Evolutionary conservation across 2,113 vertebrate genomes (phyloP).

Genomic region (Phaetusa simplex): DNA sequence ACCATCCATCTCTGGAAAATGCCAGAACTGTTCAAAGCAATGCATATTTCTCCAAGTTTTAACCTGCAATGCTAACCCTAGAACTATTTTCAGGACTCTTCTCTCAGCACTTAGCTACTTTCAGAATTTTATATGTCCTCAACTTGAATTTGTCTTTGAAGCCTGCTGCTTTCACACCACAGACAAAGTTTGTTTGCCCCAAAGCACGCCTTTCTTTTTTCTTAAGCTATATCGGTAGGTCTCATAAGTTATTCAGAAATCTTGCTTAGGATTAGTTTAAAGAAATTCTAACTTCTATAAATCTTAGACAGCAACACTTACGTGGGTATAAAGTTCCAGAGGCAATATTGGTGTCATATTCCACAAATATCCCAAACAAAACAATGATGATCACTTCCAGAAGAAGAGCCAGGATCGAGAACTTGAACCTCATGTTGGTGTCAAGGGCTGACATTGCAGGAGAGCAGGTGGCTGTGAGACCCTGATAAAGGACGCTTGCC

Average conservation of each 20-base stretch:
- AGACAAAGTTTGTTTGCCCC: neutral
- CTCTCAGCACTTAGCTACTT: neutral
- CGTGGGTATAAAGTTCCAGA: slow-evolving; percentile 72
- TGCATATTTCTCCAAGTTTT: neutral
- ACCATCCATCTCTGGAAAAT: neutral
- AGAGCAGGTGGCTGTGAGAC: slow-evolving; percentile 43
- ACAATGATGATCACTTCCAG: slow-evolving; percentile 84
- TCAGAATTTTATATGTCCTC: neutral
- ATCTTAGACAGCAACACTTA: slow-evolving; percentile 75
- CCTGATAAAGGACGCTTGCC: slow-evolving; percentile 72
- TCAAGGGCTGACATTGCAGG: slow-evolving; percentile 70
- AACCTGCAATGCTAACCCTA: neutral
- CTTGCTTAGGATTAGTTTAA: neutral
- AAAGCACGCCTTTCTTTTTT: neutral
- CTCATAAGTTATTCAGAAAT: neutral
- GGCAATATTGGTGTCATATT: neutral
- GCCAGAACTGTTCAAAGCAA: neutral
- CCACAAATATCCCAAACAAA: slow-evolving; percentile 84
- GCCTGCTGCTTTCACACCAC: neutral
- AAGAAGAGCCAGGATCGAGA: slow-evolving; percentile 82
- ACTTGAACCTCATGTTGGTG: slow-evolving; percentile 90
- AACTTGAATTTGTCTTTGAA: neutral
- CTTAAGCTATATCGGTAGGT: neutral
- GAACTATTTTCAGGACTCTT: neutral
- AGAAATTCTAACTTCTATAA: neutral